These are phyloP conservation scores for Coilia nasus DNA, from an alignment of 2,797 vertebrate genomes.

Conservation along the genomic window DNA sequence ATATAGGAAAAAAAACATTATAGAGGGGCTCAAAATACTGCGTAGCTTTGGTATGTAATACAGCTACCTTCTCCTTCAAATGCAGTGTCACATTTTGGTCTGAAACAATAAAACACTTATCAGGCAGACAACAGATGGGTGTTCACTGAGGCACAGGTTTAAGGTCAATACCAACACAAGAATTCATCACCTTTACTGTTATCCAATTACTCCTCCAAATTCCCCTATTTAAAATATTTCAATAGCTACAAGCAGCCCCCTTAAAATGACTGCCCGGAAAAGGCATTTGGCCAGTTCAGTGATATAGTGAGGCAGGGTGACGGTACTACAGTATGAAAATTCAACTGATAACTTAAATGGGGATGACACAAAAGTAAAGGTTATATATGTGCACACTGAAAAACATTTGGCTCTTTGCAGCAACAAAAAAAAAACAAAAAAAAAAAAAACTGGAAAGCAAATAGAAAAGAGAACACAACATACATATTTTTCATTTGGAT, in stretches of 20 bases:
- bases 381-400: slow-evolving; percentile 2
- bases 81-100: not conserved
- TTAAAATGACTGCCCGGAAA: not conserved
- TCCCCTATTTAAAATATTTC: not conserved
- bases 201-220: not conserved
- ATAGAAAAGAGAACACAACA: not conserved
- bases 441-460: not conserved
- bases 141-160: slow-evolving; percentile 7
- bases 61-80: not conserved
- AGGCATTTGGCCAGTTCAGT: not conserved
- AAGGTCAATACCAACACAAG: not conserved
- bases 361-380: not conserved
- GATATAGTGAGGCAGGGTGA: not conserved
- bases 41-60: not conserved
- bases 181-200: not conserved
- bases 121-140: slow-evolving; percentile 13
- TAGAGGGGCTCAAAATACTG: not conserved
- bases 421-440: not conserved
- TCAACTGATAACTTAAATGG: not conserved
- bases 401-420: not conserved
- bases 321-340: not conserved
- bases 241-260: not conserved
- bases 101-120: not conserved
- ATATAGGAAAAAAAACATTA: not conserved
- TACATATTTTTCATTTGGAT: not conserved